These are phyloP conservation scores for Xiphophorus hellerii DNA, from an alignment of 2,113 vertebrate genomes.

Conservation along the genomic window DNA sequence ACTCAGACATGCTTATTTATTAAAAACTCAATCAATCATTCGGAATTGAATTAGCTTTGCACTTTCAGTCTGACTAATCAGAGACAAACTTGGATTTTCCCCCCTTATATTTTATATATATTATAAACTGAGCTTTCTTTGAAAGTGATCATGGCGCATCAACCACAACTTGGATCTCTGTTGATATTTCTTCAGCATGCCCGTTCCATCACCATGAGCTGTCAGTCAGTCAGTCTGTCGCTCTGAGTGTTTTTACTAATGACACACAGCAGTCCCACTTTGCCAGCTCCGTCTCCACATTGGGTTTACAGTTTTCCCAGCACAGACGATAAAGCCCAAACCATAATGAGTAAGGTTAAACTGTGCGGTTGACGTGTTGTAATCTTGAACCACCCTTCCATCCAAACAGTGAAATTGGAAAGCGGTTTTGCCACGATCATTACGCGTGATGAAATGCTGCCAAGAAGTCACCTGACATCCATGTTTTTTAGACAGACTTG, in stretches of 20 bases:
- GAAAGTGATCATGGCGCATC: slow-evolving; percentile 5
- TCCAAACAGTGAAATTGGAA: slow-evolving; percentile 25
- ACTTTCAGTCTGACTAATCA: slow-evolving; percentile 34
- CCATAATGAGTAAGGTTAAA: slow-evolving; percentile 44
- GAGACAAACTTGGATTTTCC: slow-evolving; percentile 21
- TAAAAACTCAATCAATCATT: slow-evolving; percentile 31
- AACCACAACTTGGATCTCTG: not conserved
- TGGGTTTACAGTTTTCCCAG: slow-evolving; percentile 7
- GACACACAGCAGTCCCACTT: slow-evolving; percentile 4
- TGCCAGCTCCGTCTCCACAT: slow-evolving; percentile 3
- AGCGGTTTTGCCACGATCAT: slow-evolving; percentile 22
- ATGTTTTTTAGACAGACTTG: not conserved
- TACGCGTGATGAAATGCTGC: slow-evolving; percentile 29
- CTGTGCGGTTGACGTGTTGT: slow-evolving; percentile 45
- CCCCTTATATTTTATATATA: not conserved
- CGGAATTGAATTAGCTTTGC: slow-evolving; percentile 16
- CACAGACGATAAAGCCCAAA: slow-evolving; percentile 26
- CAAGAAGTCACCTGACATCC: not conserved
- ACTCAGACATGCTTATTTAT: slow-evolving; percentile 12
- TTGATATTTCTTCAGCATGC: not conserved
- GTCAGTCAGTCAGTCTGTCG: not conserved
- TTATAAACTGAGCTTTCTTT: slow-evolving; percentile 1
- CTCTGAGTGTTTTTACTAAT: slow-evolving; percentile 1
- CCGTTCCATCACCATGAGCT: not conserved
- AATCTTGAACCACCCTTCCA: slow-evolving; percentile 40